Evolutionary conservation across 2,113 vertebrate genomes (phyloP), one percentile per base, ranked within the genome.

Genomic region (Leptobrachium leishanense): DNA sequence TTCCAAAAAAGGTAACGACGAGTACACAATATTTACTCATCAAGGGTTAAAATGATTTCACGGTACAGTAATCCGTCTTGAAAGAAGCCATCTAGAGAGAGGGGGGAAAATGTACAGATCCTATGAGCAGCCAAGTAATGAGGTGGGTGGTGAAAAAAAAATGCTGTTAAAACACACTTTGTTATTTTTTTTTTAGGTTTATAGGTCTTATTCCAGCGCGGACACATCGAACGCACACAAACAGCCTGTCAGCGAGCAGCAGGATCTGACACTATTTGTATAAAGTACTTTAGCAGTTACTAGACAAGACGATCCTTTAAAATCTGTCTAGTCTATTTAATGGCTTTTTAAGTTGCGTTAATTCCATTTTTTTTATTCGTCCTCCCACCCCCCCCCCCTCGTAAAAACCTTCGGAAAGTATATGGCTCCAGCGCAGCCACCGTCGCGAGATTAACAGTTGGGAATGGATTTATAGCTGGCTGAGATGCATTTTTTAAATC

Each of bases 211-310:
- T 83, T 86, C 82, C 81, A 83, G 43, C 44, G 76, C 41, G 81
- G 54, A 83, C 82, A 85, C 67, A 79, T 11, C 83, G 67, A 65
- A 55, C 74, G 77, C 85, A 77, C 74, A 85, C 74, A 82, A 83
- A 72, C 83, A 85, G 72, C n/a, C 84, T 78, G 81, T 82, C 78
- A 82, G 62, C 53, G 82, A 81, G 85, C 83, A 75, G 81, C 77
- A 78, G 65, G 82, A 83, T 64, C 84, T 70, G 77, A 73, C 68
- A 55, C 5, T 46, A 74, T 81, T 82, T 74, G 76, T 87, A 82
- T 82, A 84, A 83, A 87, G 79, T 50, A 75, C 42, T 70, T 82
- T 5, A 10, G 68, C 74, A 87, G 80, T 85, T 81, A 89, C 69
- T 43, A 84, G 83, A 72, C 72, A 74, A 62, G 59, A 50, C 75